phyloP scores from a whole-genome alignment of 2,888 invertebrate genomes.

The Cryptus viduatorius region DNA sequence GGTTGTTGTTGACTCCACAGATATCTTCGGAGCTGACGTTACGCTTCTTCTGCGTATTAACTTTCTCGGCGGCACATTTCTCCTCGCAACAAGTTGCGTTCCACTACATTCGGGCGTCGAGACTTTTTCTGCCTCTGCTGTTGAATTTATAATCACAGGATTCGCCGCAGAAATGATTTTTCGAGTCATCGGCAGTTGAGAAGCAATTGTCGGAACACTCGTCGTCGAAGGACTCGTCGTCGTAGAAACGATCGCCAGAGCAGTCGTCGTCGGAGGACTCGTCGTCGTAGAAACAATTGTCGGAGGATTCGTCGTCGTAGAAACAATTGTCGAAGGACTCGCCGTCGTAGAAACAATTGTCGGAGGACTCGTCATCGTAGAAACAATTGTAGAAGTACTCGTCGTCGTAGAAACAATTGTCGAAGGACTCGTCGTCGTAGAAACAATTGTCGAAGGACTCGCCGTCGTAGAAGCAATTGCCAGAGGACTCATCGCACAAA shows the following conservation, averaged over 20 bases:
- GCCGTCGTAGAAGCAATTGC: neutral
- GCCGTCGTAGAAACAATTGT: neutral
- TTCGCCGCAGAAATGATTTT: neutral
- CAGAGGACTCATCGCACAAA: neutral
- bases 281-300: neutral
- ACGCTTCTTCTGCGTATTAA: slow-evolving; percentile 14
- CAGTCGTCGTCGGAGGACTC: neutral
- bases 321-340: neutral
- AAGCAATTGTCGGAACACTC: neutral
- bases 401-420: neutral
- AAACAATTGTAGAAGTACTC: neutral
- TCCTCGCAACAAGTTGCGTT: neutral
- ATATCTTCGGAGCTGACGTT: neutral
- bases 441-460: neutral
- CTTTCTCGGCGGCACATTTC: neutral
- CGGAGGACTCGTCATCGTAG: neutral
- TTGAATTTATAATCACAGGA: neutral
- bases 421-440: neutral
- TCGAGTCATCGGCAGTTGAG: neutral
- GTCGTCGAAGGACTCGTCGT: neutral
- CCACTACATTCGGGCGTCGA: neutral
- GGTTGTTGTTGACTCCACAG: neutral
- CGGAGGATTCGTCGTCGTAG: neutral
- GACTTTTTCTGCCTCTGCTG: neutral
- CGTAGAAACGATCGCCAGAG: neutral